Conservation (phyloP, 2,888 invertebrate genomes). For the Eumerus sabulonum region DNA sequence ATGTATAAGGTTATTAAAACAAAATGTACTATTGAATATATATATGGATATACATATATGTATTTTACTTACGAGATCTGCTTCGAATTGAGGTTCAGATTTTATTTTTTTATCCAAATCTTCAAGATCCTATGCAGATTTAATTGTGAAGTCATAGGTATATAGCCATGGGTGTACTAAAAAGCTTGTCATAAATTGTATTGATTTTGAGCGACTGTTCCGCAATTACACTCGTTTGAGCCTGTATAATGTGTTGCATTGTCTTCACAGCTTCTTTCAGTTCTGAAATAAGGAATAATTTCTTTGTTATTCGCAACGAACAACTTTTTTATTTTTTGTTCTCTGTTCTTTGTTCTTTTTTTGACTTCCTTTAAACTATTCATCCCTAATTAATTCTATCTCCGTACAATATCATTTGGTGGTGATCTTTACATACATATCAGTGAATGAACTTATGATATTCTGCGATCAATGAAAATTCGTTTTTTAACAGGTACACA, state of each 20-base stretch:
- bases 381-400: no score
- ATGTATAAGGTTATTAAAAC: not conserved
- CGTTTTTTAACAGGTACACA: no score
- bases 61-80: constrained; percentile 5
- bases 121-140: not conserved
- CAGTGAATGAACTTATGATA: no score
- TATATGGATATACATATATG: not conserved
- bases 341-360: no score
- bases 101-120: not conserved
- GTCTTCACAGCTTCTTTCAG: constrained; percentile 2
- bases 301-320: no score
- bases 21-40: no score
- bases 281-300: not conserved
- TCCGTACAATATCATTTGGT: no score
- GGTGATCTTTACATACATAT: no score
- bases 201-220: constrained; percentile 8
- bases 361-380: no score
- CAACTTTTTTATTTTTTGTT: no score
- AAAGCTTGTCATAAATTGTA: constrained; percentile 9
- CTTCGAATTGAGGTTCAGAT: constrained; percentile 4
- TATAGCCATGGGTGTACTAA: constrained; percentile 2
- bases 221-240: constrained; percentile 2
- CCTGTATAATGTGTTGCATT: constrained; percentile 1
- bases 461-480: no score
- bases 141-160: not conserved